Base-by-base conservation (phyloP, 2,888 invertebrate genomes). In the Belgica antarctica region DNA sequence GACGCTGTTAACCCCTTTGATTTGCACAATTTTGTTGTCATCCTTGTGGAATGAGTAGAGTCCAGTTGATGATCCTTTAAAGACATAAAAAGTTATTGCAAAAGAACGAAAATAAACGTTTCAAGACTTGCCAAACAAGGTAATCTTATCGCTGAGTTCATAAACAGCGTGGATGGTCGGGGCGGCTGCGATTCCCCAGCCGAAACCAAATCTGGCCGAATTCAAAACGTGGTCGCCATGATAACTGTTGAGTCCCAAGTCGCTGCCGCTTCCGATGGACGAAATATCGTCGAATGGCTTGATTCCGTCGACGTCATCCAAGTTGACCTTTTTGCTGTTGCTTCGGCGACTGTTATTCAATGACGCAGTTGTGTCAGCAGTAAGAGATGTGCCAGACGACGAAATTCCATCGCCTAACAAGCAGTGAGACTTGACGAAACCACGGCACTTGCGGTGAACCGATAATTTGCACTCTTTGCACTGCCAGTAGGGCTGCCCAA, bases 1-100 rank as follows among this genome's bases (percentile, higher is more conserved):
- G 0, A 89, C 84, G 62, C 83, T 81, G 61, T 82, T 82, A 15
- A 87, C 83, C 3, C 88, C 88, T 4, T 83, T 79, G 72, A 85
- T 81, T 57, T 78, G 77, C 1, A 80, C 74, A 27, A 80, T 65
- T n/a, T 72, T 72, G 5, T 73, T 72, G 0, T 71, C 73, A 1
- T 76, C 73, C 47, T 76, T 61, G 57, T 80, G 77, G 62, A 76
- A 78, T 1, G 81, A 77, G 73, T 76, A 81, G 5, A 80, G 71
- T 0, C 80, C 80, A 3, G 71, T 74, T 47, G 75, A 77, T 71
- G 78, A 78, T 52, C 80, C 80, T 73, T 12, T 19, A 62, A 71
- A 27, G 61, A 17, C 12, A n/a, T n/a, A 31, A 4, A 31, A 31
- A 31, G 31, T 7, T 31, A 31, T 7, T 7, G 4, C 31, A 31